Conservation (phyloP, 2,797 vertebrate species). For the Vespertilio murinus region DNA sequence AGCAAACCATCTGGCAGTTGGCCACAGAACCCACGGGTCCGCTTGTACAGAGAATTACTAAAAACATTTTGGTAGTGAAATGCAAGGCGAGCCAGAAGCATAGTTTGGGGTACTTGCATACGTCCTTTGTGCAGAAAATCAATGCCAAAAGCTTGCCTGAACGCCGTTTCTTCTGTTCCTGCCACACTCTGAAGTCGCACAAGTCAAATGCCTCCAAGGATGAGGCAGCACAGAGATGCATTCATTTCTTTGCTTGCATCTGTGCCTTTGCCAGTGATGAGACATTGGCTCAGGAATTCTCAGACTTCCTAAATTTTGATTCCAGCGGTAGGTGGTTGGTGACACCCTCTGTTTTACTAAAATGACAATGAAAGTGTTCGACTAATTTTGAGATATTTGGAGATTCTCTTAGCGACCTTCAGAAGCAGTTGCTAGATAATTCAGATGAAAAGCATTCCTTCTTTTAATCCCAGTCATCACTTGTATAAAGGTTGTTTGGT, state of each 20-base stretch:
- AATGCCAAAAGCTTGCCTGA: constrained; percentile 75
- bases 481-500: constrained; percentile 39
- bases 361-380: constrained; percentile 28
- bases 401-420: constrained; percentile 36
- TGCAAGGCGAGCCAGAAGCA: constrained; percentile 89
- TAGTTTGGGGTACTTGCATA: constrained; percentile 91
- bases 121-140: constrained; percentile 85
- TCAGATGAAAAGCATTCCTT: constrained; percentile 44
- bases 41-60: constrained; percentile 91
- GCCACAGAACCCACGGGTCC: constrained; percentile 92
- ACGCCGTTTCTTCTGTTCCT: constrained; percentile 85
- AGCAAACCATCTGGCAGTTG: constrained; percentile 92
- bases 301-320: constrained; percentile 88
- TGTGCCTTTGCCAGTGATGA: constrained; percentile 95
- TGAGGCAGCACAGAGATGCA: constrained; percentile 82
- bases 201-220: constrained; percentile 66
- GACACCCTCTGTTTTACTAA: constrained; percentile 54
- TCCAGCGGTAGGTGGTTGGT: constrained; percentile 84
- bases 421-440: constrained; percentile 47
- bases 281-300: constrained; percentile 90
- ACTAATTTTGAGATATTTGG: constrained; percentile 10
- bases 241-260: constrained; percentile 95
- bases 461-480: constrained; percentile 28
- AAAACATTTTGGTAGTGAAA: constrained; percentile 92
- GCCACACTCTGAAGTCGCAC: constrained; percentile 76